Base-by-base conservation (phyloP, 2,113 vertebrate genomes). In the Carassius gibelio region DNA sequence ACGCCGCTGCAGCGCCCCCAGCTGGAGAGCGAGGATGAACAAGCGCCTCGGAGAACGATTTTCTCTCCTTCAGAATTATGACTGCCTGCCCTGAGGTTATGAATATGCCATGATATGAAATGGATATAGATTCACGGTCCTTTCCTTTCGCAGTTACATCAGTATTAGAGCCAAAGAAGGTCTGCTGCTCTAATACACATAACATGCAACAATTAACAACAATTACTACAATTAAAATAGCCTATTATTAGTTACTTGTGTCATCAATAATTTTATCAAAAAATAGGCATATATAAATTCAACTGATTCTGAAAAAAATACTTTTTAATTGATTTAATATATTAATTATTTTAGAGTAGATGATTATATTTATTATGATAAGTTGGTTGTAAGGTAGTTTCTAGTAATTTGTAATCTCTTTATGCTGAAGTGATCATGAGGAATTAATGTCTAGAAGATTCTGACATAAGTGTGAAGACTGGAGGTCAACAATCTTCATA, bases 1-100 rank as follows among this genome's bases (percentile, higher is more conserved):
- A 59, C 83, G 4, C 13, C n/a, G 9, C 79, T 26, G 23, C 82
- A 82, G 14, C 85, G 88, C 88, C 85, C 72, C 45, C 85, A 72
- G 82, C 42, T 64, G 88, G 88, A 26, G 19, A 55, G 5, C 7
- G 48, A 57, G 7, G 5, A 57, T 26, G 84, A 82, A 69, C 61
- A 64, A 17, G 61, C 52, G 81, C 88, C 82, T 74, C 78, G 5
- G 74, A 82, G 3, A 8, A 84, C 5, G 15, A 0, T 78, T 82
- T 78, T n/a, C n/a, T 15, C 8, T 7, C 17, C 38, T 0, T 34
- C 11, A 14, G 5, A 9, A 23, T 2, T 19, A 30, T 71, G 59
- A 38, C 13, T 19, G 61, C 61, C 13, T 19, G 61, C 38, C 61
- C 13, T 19, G 61, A 17, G 79, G 38, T 23, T 30, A 30, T 62